Evolutionary conservation across 1,140 invertebrate genomes (phyloP).

Genomic region (Drosophila athabasca): DNA sequence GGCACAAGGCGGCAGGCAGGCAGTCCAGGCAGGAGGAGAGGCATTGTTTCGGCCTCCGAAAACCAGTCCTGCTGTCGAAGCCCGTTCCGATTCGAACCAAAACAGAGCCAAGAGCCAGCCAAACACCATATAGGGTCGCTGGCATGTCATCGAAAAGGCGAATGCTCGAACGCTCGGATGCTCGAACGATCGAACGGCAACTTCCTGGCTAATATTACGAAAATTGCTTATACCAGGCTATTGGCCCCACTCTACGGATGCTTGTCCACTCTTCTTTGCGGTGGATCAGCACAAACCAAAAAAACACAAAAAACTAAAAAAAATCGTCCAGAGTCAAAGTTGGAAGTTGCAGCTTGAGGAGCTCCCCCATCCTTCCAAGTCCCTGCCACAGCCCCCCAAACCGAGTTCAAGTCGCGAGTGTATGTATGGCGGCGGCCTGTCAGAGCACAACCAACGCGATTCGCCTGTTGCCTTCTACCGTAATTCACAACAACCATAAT

Average conservation of each 20-base stretch:
- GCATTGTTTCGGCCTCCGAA: conserved; percentile 46
- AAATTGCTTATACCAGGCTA: conserved; percentile 74
- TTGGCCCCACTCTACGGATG: conserved; percentile 22
- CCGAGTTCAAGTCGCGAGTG: not conserved
- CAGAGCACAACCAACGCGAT: conserved; percentile 45
- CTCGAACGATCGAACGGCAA: conserved; percentile 45
- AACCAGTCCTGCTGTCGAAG: conserved; percentile 36
- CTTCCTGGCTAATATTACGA: conserved; percentile 82
- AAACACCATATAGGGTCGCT: conserved; percentile 73
- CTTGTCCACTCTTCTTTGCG: conserved; percentile 5
- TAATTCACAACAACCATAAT: conserved; percentile 72
- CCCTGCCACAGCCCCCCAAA: too few relatives aligned
- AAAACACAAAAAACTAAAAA: not conserved
- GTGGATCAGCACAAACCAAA: conserved; percentile 62
- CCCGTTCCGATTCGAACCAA: conserved; percentile 32
- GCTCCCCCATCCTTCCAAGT: not conserved
- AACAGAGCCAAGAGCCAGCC: conserved; percentile 31
- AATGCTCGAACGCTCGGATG: too few relatives aligned
- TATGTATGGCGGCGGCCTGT: conserved; percentile 19
- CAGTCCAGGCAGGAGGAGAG: conserved; percentile 8
- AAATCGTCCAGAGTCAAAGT: conserved; percentile 43
- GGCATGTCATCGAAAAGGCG: conserved; percentile 50
- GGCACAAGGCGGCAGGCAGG: conserved; percentile 54
- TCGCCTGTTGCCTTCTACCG: conserved; percentile 77
- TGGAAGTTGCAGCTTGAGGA: conserved; percentile 32